Evolutionary conservation across 2,888 invertebrate species (phyloP), one percentile per base, ranked within the genome.

Genomic region (Odontothrips loti): DNA sequence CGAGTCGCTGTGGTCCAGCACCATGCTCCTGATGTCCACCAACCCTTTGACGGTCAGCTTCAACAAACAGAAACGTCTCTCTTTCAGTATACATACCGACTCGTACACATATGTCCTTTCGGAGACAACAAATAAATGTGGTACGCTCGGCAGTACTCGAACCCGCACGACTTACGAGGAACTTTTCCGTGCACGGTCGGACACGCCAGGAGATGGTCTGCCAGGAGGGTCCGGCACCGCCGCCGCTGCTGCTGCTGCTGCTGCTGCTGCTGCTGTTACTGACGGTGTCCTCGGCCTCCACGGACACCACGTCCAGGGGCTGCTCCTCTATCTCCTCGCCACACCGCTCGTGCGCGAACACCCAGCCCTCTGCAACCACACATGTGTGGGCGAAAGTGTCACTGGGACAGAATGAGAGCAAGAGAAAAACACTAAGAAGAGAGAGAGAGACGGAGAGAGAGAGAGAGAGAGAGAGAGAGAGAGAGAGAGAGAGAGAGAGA

Each of bases 291-390:
- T 20, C 23, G n/a, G 0, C 23, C 68, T 68, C 68, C 68, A 75
- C 27, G 68, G 9, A 3, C 0, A 75, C 68, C 23, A 27, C 27
- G 23, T 75, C 68, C 68, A 75, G 68, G 68, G 23, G 23, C 68
- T 75, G 23, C 68, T 75, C 27, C 68, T 75, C 68, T 8, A 27
- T 11, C 23, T 75, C 68, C 11, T 27, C 68, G 27, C 68, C 23
- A 27, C 68, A 27, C 68, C 12, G 68, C 68, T 75, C 27, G 68
- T 58, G 58, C 17, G 68, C 68, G 27, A 75, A 75, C 68, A 75
- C 68, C 68, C 68, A 75, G 68, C 68, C 68, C 68, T 75, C 68
- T 75, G 68, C 68, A 75, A 75, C 27, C n/a, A 43, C 34, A 43
- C 34, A 43, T 6, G 34, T 6, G 34, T n/a, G n/a, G n/a, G n/a